These are phyloP conservation scores for Andrena bicolor DNA, from an alignment of 2,888 invertebrate species.

Conservation along the genomic window DNA sequence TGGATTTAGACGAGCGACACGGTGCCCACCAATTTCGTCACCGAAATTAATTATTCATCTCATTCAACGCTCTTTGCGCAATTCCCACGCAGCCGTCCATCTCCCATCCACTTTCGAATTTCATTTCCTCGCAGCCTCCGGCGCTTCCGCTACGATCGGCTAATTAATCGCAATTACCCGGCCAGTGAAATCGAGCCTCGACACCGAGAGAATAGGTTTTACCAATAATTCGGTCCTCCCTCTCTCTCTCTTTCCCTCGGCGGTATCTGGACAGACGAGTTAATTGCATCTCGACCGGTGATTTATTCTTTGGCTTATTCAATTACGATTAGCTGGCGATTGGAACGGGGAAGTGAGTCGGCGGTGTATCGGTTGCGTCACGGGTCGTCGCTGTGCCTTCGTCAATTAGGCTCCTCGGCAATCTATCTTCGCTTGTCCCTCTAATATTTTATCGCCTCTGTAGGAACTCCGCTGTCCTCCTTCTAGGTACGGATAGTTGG, in stretches of 20 bases:
- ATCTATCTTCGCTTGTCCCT: too few relatives aligned
- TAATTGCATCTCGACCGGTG: constrained; percentile 34
- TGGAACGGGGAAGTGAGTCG: not conserved
- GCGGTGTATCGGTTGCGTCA: not conserved
- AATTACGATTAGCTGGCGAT: constrained; percentile 9
- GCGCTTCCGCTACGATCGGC: constrained; percentile 71
- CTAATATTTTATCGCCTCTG: not conserved
- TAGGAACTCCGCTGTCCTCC: not conserved
- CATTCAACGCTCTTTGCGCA: constrained; percentile 51
- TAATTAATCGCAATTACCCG: constrained; percentile 67
- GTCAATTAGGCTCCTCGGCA: not conserved
- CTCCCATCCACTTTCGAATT: constrained; percentile 73
- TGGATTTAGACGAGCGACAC: not conserved
- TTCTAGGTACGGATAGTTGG: constrained; percentile 4
- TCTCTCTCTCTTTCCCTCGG: not conserved
- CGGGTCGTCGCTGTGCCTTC: not conserved
- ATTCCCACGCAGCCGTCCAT: constrained; percentile 44
- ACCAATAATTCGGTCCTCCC: constrained; percentile 40
- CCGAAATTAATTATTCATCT: constrained; percentile 52
- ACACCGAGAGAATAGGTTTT: constrained; percentile 43
- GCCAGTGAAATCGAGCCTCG: constrained; percentile 64
- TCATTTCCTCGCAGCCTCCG: constrained; percentile 65
- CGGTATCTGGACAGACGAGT: constrained; percentile 29
- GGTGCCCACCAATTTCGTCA: constrained; percentile 51
- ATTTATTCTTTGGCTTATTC: constrained; percentile 32